Percentiles rank a stretch among this genome's conserved stretches.
Evolutionary conservation across 2,797 vertebrate genomes (phyloP).

Genomic region (Garrulus glandarius): DNA sequence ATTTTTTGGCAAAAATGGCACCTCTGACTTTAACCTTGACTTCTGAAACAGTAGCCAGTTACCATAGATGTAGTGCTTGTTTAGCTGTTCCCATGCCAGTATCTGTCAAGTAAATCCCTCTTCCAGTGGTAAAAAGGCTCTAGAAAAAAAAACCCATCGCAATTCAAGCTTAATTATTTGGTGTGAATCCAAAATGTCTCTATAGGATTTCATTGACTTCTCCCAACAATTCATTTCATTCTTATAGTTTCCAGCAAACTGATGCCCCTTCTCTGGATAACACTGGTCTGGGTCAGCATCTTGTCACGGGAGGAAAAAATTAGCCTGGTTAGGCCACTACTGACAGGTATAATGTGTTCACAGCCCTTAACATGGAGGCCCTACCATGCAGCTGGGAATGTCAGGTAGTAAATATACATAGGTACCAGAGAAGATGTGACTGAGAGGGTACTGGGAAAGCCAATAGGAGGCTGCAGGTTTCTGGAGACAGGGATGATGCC

Average conservation of each 20-base stretch:
- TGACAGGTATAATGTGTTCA: background rate
- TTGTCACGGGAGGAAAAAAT: background rate
- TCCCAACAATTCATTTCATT: background rate
- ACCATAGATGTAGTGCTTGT: background rate
- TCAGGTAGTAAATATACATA: background rate
- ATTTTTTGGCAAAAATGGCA: background rate
- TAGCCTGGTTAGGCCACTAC: background rate
- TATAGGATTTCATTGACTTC: background rate
- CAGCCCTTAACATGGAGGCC: background rate
- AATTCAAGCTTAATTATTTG: background rate
- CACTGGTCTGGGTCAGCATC: background rate
- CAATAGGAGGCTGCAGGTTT: background rate
- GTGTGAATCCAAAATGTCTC: background rate
- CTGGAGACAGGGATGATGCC: background rate
- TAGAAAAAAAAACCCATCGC: background rate
- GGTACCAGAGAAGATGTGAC: background rate
- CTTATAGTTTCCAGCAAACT: background rate
- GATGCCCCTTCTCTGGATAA: background rate
- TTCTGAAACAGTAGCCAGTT: background rate
- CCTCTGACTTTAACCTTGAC: background rate
- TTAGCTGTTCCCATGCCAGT: background rate
- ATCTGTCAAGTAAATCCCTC: background rate
- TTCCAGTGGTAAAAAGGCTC: background rate
- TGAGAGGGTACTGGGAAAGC: background rate
- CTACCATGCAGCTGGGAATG: accelerated